These are phyloP conservation scores for Coelopa frigida DNA, from an alignment of 1,140 invertebrate genomes.

Conservation along the genomic window DNA sequence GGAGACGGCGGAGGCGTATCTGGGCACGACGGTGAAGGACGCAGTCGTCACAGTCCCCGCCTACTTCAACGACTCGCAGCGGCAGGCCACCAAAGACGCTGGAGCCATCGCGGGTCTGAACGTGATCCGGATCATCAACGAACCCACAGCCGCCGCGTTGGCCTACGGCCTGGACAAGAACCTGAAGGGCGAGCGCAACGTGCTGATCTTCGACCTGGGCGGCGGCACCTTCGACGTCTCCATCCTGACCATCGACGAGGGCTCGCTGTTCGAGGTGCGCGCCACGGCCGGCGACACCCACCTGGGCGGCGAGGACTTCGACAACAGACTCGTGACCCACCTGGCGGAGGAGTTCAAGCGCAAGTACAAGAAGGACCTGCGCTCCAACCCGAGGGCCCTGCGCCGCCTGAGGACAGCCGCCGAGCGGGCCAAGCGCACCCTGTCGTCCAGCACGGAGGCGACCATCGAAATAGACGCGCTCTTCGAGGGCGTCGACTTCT, in stretches of 20 bases:
- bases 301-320: too few species aligned
- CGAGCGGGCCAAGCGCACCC: constrained; percentile 60
- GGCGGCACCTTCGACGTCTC: constrained; percentile 79
- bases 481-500: constrained; percentile 71
- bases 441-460: constrained; percentile 59
- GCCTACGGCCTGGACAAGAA: constrained; percentile 71
- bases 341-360: constrained; percentile 69
- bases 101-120: constrained; percentile 60
- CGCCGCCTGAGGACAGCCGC: constrained; percentile 67
- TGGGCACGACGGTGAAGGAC: constrained; percentile 58
- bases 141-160: constrained; percentile 65
- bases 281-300: constrained; percentile 70
- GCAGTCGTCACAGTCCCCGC: constrained; percentile 55
- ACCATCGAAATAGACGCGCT: constrained; percentile 66
- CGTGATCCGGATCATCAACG: constrained; percentile 65
- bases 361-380: constrained; percentile 73
- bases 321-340: constrained; percentile 73
- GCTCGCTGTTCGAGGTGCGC: constrained; percentile 66
- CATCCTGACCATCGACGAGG: constrained; percentile 77
- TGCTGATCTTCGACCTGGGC: constrained; percentile 66
- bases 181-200: constrained; percentile 64
- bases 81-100: constrained; percentile 59
- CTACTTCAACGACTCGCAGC: constrained; percentile 60
- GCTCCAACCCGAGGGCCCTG: constrained; percentile 64
- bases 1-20: constrained; percentile 72